A percentile compares a stretch with the other conserved stretches of the same genome.
Conservation (phyloP, 2,113 vertebrate genomes). For the Gavia stellata region DNA sequence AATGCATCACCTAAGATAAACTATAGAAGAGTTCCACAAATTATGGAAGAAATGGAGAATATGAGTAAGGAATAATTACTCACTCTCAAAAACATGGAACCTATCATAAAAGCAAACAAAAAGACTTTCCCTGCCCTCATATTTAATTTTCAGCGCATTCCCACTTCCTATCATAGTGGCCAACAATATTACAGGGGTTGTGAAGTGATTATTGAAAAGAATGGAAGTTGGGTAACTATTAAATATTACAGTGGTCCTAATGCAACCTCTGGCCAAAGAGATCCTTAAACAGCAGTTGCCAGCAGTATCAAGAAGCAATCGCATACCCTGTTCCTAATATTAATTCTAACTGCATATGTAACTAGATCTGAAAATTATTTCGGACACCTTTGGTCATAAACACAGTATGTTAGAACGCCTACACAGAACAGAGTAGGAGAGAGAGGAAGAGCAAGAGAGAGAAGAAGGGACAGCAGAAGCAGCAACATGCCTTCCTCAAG, state of each 20-base stretch:
- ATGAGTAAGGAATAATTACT: not conserved
- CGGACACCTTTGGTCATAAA: not conserved
- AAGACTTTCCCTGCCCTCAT: not conserved
- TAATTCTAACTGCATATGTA: not conserved
- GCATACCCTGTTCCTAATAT: not conserved
- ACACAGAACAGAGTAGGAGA: not conserved
- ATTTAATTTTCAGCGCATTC: not conserved
- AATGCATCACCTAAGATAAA: not conserved
- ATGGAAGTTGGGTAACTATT: not conserved
- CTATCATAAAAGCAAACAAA: not conserved
- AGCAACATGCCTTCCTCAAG: not conserved
- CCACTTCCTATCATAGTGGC: not conserved
- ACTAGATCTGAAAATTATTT: not conserved
- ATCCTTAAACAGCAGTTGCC: not conserved
- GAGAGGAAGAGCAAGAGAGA: not conserved
- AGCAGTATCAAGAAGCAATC: not conserved
- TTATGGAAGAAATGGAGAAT: not conserved
- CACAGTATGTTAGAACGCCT: not conserved
- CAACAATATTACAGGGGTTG: not conserved
- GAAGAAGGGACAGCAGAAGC: not conserved
- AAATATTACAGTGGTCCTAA: not conserved
- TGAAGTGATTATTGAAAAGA: not conserved
- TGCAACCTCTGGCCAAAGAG: not conserved
- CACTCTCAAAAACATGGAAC: not conserved
- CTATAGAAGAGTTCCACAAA: accelerated